Conservation (phyloP, 2,113 vertebrate genomes). For the zebrafish (Danio rerio) region GRCz12tu NC_133176.1:51965001-51965500, state of each 20-base stretch:
- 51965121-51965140: background rate
- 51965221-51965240: background rate
- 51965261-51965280: background rate
- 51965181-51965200: no score
- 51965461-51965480: no score
- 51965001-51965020: no score
- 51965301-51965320: background rate
- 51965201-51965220: background rate
- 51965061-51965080: background rate
- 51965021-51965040: no score
- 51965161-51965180: background rate
- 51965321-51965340: background rate
- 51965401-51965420: no score
- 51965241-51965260: background rate
- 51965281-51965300: background rate
- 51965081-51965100: no score
- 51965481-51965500: no score
- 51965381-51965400: background rate
- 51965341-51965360: slow-evolving; percentile 3
- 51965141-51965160: background rate
- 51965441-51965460: no score
- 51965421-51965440: no score
- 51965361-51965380: background rate
- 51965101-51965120: background rate
- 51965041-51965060: background rate